Evolutionary conservation across 2,888 invertebrate genomes (phyloP).

Genomic region (Antheraea yamamai): DNA sequence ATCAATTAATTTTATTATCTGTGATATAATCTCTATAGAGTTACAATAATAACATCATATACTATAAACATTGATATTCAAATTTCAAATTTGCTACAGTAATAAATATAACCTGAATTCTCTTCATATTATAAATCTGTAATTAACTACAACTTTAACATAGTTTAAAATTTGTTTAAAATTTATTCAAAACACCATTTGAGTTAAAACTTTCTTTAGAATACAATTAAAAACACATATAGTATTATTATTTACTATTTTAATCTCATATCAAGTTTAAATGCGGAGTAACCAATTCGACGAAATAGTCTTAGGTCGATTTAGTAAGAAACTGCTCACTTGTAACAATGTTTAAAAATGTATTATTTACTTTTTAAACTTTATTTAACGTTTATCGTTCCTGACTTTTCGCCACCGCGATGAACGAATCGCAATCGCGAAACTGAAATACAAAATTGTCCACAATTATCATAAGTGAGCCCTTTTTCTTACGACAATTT

Average conservation of each 20-base stretch:
- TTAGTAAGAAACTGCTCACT: conserved; percentile 41
- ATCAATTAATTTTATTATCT: background rate
- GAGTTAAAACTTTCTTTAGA: background rate
- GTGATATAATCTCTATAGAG: background rate
- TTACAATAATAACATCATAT: conserved; percentile 22
- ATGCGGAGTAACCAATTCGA: conserved; percentile 61
- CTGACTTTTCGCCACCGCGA: conserved; percentile 37
- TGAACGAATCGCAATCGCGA: conserved; percentile 34
- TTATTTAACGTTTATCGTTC: conserved; percentile 31
- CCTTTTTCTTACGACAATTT: conserved; percentile 53
- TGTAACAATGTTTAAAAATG: background rate
- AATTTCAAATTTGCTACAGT: conserved; percentile 54
- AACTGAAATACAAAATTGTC: conserved; percentile 60
- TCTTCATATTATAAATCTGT: conserved; percentile 54
- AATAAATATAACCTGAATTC: conserved; percentile 54
- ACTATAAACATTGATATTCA: conserved; percentile 57
- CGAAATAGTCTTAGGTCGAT: background rate
- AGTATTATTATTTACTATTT: background rate
- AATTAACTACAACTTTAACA: conserved; percentile 40
- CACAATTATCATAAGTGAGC: conserved; percentile 63
- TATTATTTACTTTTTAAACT: conserved; percentile 16
- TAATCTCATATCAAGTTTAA: conserved; percentile 50
- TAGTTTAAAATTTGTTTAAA: conserved; percentile 32
- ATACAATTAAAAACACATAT: background rate
- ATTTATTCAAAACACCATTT: background rate